A percentile compares a stretch with the other conserved stretches of the same genome.
Conservation (phyloP, 2,888 invertebrate species). For the Leptinotarsa haldemani region DNA sequence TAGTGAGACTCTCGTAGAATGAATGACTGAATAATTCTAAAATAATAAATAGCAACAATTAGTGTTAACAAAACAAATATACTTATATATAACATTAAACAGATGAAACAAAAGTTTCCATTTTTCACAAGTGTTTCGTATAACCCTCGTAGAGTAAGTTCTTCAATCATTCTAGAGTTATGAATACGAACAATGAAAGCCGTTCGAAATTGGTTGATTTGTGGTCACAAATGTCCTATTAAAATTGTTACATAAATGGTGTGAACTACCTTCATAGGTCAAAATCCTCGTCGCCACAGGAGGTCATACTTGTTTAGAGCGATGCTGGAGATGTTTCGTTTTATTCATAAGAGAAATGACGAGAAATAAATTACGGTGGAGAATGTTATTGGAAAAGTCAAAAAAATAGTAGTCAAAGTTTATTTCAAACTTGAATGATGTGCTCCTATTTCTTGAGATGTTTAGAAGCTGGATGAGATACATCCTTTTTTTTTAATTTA, state of each 20-base stretch:
- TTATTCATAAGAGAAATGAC: conserved; percentile 24
- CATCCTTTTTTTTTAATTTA: too few relatives aligned
- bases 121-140: not conserved
- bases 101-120: not conserved
- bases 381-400: not conserved
- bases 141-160: not conserved
- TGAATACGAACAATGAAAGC: conserved; percentile 4
- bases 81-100: not conserved
- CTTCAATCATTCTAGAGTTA: conserved; percentile 3
- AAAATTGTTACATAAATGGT: conserved; percentile 37
- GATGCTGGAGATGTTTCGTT: conserved; percentile 38
- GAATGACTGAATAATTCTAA: too few relatives aligned
- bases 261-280: conserved; percentile 47
- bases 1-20: too few relatives aligned
- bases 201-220: conserved; percentile 14
- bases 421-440: too few relatives aligned
- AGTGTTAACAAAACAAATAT: too few relatives aligned
- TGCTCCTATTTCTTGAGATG: too few relatives aligned
- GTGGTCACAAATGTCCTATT: conserved; percentile 12
- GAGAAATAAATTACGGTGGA: not conserved
- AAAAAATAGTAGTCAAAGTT: not conserved
- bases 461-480: too few relatives aligned
- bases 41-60: too few relatives aligned
- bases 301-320: conserved; percentile 49
- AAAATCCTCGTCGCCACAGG: conserved; percentile 48